phyloP scores from a whole-genome alignment of 2,113 vertebrate genomes.

The Dunckerocampus dactyliophorus region DNA sequence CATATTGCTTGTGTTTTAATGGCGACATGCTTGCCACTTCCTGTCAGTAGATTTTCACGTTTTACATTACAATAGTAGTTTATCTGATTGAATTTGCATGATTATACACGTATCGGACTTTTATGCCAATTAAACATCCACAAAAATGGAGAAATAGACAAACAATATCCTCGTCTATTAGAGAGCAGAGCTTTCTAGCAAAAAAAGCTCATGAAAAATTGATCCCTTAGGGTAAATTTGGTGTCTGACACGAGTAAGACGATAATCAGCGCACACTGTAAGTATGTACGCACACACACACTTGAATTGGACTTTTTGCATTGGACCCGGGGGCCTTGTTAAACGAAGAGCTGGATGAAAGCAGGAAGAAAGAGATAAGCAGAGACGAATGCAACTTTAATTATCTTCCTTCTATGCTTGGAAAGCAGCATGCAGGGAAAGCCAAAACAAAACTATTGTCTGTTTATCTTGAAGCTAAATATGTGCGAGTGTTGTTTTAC shows the following conservation, averaged over 20 bases:
- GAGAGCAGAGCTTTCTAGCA: conserved; percentile 23
- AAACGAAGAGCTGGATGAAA: conserved; percentile 57
- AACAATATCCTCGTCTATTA: not conserved
- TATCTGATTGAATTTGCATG: too few species aligned
- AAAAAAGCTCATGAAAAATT: conserved; percentile 25
- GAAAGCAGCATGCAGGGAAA: conserved; percentile 16
- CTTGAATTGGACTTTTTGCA: conserved; percentile 25
- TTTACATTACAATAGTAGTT: too few species aligned
- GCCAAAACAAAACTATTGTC: conserved; percentile 4
- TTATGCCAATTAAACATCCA: conserved; percentile 32
- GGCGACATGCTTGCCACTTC: too few species aligned
- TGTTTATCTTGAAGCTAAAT: conserved; percentile 26
- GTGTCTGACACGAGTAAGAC: conserved; percentile 37
- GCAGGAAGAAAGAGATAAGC: conserved; percentile 26
- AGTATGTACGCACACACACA: conserved; percentile 12
- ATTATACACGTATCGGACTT: conserved; percentile 3
- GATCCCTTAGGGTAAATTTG: conserved; percentile 31
- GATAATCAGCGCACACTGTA: conserved; percentile 28
- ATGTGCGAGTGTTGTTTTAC: conserved; percentile 16
- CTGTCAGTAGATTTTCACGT: too few species aligned
- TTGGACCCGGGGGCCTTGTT: conserved; percentile 58
- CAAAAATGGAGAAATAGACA: not conserved
- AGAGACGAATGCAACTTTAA: conserved; percentile 32
- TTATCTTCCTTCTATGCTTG: conserved; percentile 39
- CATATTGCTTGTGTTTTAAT: too few species aligned